Evolutionary conservation across 2,888 invertebrate genomes (phyloP).

Genomic region (Eutolmus rufibarbis): DNA sequence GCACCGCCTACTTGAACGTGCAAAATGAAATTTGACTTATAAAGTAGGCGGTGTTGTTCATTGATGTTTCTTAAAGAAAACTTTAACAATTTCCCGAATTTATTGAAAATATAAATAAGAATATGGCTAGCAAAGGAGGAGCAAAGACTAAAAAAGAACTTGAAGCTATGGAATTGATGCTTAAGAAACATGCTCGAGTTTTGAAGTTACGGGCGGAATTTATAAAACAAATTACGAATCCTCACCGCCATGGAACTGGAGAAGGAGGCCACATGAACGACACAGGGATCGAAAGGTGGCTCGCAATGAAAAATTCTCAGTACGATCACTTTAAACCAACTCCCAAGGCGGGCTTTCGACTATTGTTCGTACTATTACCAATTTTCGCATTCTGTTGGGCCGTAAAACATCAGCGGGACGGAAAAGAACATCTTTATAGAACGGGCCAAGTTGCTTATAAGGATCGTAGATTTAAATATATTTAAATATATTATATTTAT

Average conservation of each 20-base stretch:
- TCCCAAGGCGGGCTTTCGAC: conserved; percentile 65
- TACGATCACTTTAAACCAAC: conserved; percentile 75
- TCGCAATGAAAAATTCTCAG: conserved; percentile 73
- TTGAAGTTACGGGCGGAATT: conserved; percentile 69
- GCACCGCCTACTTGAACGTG: not conserved
- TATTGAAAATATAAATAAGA: not conserved
- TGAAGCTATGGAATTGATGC: not conserved
- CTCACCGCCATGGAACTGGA: conserved; percentile 73
- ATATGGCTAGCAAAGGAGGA: not conserved
- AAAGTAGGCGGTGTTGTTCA: not conserved
- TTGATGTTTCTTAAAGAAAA: not conserved
- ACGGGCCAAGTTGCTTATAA: conserved; percentile 78
- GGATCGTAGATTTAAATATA: conserved; percentile 75
- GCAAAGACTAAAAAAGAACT: not conserved
- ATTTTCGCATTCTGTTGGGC: conserved; percentile 66
- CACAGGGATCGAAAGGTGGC: conserved; percentile 74
- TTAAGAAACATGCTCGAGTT: conserved; percentile 54
- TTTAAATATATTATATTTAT: conserved; percentile 59
- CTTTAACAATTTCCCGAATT: not conserved
- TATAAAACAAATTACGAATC: conserved; percentile 74
- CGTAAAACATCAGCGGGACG: conserved; percentile 65
- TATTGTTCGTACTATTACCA: conserved; percentile 67
- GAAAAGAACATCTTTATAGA: conserved; percentile 68
- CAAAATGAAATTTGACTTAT: not conserved
- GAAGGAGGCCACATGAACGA: conserved; percentile 84